Percentiles rank a stretch among this genome's conserved stretches.
phyloP scores from a whole-genome alignment of 2,113 vertebrate species.

The Sprattus sprattus region DNA sequence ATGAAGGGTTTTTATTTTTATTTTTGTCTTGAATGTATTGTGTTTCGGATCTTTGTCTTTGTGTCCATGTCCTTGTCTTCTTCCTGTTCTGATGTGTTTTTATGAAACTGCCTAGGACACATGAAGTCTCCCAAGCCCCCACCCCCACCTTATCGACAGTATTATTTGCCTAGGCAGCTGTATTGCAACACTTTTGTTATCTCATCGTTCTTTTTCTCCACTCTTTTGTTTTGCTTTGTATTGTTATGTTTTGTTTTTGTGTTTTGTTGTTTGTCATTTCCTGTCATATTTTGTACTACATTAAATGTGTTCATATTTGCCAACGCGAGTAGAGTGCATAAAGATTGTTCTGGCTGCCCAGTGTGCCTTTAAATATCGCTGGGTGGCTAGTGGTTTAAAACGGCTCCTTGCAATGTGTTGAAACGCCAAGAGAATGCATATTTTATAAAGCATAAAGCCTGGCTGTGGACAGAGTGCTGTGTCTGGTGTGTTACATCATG shows the following conservation, averaged over 20 bases:
- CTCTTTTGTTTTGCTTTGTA: slow-evolving; percentile 34
- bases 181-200: slow-evolving; percentile 60
- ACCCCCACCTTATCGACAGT: slow-evolving; percentile 75
- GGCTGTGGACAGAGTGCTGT: slow-evolving; percentile 25
- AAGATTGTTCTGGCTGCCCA: background rate
- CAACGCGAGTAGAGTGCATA: slow-evolving; percentile 64
- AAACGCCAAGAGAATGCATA: slow-evolving; percentile 47
- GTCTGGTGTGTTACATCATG: slow-evolving; percentile 36
- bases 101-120: slow-evolving; percentile 70
- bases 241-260: slow-evolving; percentile 29
- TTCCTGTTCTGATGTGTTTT: slow-evolving; percentile 57
- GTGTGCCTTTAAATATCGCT: background rate
- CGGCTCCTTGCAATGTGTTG: slow-evolving; percentile 27
- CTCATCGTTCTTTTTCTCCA: background rate
- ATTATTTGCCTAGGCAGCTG: slow-evolving; percentile 77
- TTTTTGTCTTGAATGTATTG: slow-evolving; percentile 68
- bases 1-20: slow-evolving; percentile 63
- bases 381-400: background rate
- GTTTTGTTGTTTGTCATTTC: slow-evolving; percentile 33
- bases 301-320: slow-evolving; percentile 69
- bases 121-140: slow-evolving; percentile 72
- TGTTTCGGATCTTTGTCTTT: slow-evolving; percentile 54
- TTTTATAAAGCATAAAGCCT: slow-evolving; percentile 51
- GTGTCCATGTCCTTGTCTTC: slow-evolving; percentile 65
- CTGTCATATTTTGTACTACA: slow-evolving; percentile 59